Conservation (phyloP, 35 echinoderm and acorn worm species). For the Eucidaris tribuloides region DNA sequence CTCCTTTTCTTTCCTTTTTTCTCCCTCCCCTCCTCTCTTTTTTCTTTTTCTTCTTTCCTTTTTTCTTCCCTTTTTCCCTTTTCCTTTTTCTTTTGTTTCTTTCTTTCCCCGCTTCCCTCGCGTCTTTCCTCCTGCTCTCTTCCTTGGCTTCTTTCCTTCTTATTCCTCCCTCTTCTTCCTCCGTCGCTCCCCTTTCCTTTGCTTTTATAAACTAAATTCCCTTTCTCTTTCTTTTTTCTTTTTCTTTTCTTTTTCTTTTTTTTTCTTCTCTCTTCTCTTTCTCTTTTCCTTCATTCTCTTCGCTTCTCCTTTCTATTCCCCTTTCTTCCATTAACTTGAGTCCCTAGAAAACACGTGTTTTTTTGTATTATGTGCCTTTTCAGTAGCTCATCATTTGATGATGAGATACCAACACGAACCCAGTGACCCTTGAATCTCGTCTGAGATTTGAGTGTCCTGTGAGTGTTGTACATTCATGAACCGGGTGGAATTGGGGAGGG, state of each 20-base stretch:
- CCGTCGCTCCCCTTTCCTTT: neutral
- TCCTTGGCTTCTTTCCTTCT: neutral
- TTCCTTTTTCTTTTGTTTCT: neutral
- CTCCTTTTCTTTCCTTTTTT: neutral
- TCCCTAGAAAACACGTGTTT: no score
- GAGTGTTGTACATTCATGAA: no score
- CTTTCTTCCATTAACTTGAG: no score
- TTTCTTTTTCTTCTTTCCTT: neutral
- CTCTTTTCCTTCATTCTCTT: neutral
- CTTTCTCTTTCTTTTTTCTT: neutral
- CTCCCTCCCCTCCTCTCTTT: neutral
- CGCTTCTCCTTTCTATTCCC: no score
- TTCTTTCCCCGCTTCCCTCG: neutral
- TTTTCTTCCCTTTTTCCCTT: neutral
- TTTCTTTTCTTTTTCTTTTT: neutral
- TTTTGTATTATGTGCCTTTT: no score
- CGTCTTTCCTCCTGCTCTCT: neutral
- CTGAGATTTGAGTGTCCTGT: no score
- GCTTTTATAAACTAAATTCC: neutral
- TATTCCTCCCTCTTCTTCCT: neutral
- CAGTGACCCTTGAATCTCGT: no score
- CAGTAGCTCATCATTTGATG: no score
- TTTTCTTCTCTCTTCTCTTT: neutral
- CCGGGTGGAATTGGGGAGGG: no score
- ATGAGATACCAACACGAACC: no score